Base-by-base conservation (phyloP, 2,888 invertebrate species). In the Poecilobothrus nobilitatus region DNA sequence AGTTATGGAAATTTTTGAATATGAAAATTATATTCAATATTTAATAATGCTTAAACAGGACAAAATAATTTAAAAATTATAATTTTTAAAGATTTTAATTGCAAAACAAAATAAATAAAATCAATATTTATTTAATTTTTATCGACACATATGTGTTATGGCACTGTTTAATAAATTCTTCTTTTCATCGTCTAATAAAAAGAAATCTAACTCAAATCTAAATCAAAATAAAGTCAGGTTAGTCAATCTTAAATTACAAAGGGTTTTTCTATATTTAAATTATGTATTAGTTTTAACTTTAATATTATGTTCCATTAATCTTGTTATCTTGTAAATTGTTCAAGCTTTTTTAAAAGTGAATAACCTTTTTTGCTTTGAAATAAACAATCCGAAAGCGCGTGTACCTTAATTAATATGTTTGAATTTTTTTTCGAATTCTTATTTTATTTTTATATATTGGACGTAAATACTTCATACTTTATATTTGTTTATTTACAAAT, bases 111-210 rank as follows among this genome's bases (percentile, higher is more conserved):
- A 53, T 9, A 44, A 44, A 44, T 10, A 15, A 15, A 44, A 15
- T n/a, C n/a, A n/a, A n/a, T n/a, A n/a, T n/a, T n/a, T n/a, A n/a
- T n/a, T n/a, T 18, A 12, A 18, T 9, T 12, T 53, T 53, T 2
- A 53, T 53, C 2, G 53, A 15, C 53, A n/a, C 53, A 12, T 18
- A 15, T 63, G 69, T 74, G 73, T 71, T 82, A 91, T 91, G 91
- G 89, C 89, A 84, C 84, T 91, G 82, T 85, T 91, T 80, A 88
- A 89, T 79, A 90, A 89, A 85, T 82, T 91, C 75, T 88, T 90
- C 83, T 80, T 80, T 76, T 79, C 79, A 70, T 84, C 85, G 76
- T 84, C 87, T 18, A 34, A 20, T 65, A 65, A 65, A 65, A 65
- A 33, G 20, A 65, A 65, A 65, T 12, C 61, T 1, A 62, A 22